These are phyloP conservation scores for Numenius phaeopus DNA, from an alignment of 2,797 vertebrate genomes.

Conservation along the genomic window DNA sequence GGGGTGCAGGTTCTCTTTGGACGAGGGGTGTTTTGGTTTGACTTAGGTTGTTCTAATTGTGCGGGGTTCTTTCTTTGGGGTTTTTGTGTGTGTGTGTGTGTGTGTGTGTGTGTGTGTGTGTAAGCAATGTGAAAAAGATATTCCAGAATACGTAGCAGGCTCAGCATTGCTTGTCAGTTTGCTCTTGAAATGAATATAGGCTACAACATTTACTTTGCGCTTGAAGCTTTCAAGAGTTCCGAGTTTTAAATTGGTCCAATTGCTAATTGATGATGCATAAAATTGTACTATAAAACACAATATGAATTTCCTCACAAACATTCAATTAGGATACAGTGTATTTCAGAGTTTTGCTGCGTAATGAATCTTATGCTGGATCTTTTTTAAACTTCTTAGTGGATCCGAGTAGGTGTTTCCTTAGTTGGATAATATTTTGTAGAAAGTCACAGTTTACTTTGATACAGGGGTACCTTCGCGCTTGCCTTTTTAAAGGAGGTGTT, in stretches of 20 bases:
- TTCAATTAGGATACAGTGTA: not conserved
- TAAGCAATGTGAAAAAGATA: not conserved
- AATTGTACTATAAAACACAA: constrained; percentile 16
- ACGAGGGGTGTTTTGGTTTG: not conserved
- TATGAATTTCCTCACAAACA: constrained; percentile 14
- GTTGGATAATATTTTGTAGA: not conserved
- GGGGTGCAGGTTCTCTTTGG: not conserved
- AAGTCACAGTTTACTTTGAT: not conserved
- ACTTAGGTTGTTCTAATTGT: not conserved
- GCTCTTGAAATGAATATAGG: not conserved
- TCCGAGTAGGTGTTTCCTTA: not conserved
- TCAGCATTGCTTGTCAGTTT: not conserved
- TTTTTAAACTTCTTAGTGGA: not conserved
- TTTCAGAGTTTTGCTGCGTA: not conserved
- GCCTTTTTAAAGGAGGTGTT: not conserved
- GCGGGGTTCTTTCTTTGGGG: not conserved
- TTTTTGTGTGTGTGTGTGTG: not conserved
- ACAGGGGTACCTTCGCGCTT: not conserved
- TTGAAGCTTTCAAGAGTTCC: not conserved
- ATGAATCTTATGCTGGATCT: not conserved
- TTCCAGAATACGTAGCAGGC: not conserved
- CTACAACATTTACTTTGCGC: not conserved
- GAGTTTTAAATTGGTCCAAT: constrained; percentile 19
- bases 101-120: not conserved
- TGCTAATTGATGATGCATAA: constrained; percentile 40